Evolutionary conservation across 2,888 invertebrate genomes (phyloP).

Genomic region (Melolontha melolontha): DNA sequence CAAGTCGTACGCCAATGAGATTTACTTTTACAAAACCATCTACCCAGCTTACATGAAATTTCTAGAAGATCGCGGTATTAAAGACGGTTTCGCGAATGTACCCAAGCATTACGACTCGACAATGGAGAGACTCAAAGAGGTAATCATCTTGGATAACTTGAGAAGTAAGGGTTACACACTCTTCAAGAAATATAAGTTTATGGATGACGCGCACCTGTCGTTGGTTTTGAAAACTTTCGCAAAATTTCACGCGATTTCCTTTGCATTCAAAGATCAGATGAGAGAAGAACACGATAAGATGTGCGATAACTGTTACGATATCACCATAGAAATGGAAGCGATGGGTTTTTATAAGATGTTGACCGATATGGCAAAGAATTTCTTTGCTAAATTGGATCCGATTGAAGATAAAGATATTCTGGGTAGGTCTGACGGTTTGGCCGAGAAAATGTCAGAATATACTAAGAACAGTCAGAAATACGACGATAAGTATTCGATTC

Average conservation of each 20-base stretch:
- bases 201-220: conserved; percentile 55
- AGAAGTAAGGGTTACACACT: conserved; percentile 51
- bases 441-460: conserved; percentile 14
- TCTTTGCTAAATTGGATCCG: conserved; percentile 21
- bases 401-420: conserved; percentile 20
- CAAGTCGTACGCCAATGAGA: conserved; percentile 32
- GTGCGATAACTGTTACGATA: conserved; percentile 24
- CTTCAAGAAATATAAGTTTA: conserved; percentile 53
- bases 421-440: not conserved
- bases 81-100: conserved; percentile 14
- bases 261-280: conserved; percentile 54
- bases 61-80: conserved; percentile 6
- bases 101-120: conserved; percentile 42
- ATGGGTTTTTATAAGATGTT: conserved; percentile 22
- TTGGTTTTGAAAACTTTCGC: conserved; percentile 56
- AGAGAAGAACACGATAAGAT: conserved; percentile 45
- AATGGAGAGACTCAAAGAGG: conserved; percentile 42
- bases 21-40: conserved; percentile 34
- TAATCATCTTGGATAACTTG: conserved; percentile 55
- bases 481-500: conserved; percentile 28
- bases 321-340: conserved; percentile 1
- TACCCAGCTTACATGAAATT: conserved; percentile 33
- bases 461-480: not conserved
- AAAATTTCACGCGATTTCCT: conserved; percentile 57
- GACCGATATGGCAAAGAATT: conserved; percentile 12